Evolutionary conservation across 2,888 invertebrate species (phyloP).

Genomic region (Artemia sp.): DNA sequence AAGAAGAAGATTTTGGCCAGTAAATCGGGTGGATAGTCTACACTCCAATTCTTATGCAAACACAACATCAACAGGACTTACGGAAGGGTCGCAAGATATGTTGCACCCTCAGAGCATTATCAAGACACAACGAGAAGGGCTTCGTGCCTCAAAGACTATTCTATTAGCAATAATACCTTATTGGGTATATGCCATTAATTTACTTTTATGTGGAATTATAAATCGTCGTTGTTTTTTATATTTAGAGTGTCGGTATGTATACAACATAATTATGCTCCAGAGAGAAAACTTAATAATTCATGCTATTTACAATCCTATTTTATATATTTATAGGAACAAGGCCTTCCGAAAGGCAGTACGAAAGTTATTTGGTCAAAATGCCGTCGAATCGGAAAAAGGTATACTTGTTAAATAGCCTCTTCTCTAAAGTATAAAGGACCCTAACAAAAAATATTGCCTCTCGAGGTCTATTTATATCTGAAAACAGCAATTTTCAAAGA

Average conservation of each 20-base stretch:
- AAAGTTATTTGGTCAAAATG: no score
- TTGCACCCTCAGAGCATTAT: background rate
- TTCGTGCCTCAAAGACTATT: background rate
- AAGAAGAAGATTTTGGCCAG: background rate
- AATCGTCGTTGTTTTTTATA: background rate
- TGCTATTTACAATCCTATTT: conserved; percentile 8
- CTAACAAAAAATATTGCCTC: no score
- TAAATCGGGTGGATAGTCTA: background rate
- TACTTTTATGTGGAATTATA: conserved; percentile 1
- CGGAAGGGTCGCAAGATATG: background rate
- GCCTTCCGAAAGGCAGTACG: conserved; percentile 2
- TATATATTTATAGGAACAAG: conserved; percentile 4
- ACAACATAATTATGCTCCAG: background rate
- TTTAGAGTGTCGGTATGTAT: background rate
- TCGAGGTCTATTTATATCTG: no score
- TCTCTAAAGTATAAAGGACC: no score
- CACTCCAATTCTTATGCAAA: background rate
- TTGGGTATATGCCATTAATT: background rate
- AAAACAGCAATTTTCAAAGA: no score
- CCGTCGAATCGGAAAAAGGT: no score
- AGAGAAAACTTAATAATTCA: background rate
- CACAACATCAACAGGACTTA: background rate
- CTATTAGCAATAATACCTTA: conserved; percentile 7
- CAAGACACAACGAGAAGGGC: background rate
- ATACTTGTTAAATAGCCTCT: no score